Base-by-base conservation (phyloP, 2,113 vertebrate genomes). In the Siniperca chuatsi region DNA sequence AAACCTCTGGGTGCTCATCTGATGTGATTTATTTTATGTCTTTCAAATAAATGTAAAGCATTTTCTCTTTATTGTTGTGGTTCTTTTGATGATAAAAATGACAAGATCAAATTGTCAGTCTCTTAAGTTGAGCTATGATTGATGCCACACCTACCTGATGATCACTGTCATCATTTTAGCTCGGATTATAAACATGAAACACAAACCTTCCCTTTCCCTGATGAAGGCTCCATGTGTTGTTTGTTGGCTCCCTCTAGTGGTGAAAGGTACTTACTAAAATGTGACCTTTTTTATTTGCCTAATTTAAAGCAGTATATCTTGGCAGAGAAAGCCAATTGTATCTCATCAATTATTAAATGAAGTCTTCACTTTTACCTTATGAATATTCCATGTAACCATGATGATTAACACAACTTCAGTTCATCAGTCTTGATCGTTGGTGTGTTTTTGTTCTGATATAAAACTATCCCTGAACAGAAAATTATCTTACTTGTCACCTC, bases 171-270 rank as follows among this genome's bases (percentile, higher is more conserved):
- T 46, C n/a, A 58, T 25, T 23, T n/a, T n/a, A 29, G 0, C 23
- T 16, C 10, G 65, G 21, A 70, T 42, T 3, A n/a, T 16, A 9
- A 33, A n/a, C 21, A 55, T 46, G 9, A 55, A 11, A 46, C 18
- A 16, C 9, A 48, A 68, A 23, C 40, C 1, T 46, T n/a, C 7
- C 2, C 1, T 23, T 5, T 60, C 35, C 21, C 7, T 64, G 11
- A 15, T 15, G 2, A n/a, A 40, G 1, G 18, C 16, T 69, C 0
- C 13, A 29, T 68, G 8, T 78, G 55, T 57, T 25, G 73, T 65
- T 8, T 29, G 13, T 52, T 79, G 58, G 83, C 74, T 18, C 66
- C 87, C 48, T 64, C 91, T 90, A 70, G 78, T 84, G 90, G 78
- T 62, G 2, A 44, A 44, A 54, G 0, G 1, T 18, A 25, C 1